Evolutionary conservation across 1,140 invertebrate species (phyloP).

Genomic region (Hycleus cichorii): DNA sequence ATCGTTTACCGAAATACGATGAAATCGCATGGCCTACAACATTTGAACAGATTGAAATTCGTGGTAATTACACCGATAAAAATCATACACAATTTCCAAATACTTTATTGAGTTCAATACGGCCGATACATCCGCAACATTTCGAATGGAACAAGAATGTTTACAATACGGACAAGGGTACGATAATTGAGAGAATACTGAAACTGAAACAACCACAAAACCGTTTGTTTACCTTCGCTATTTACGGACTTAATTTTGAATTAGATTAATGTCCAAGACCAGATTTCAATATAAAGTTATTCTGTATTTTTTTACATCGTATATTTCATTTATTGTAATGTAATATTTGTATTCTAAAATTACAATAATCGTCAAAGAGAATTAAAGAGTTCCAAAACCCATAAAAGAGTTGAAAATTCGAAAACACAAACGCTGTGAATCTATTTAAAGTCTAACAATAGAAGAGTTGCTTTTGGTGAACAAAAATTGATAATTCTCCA

Average conservation of each 20-base stretch:
- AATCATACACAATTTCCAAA: conserved; percentile 23
- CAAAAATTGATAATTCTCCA: too few relatives aligned
- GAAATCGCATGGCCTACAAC: conserved; percentile 24
- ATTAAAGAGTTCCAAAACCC: too few relatives aligned
- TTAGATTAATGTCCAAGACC: conserved; percentile 6
- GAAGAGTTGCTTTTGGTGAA: too few relatives aligned
- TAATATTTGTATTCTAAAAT: too few relatives aligned
- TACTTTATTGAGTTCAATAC: conserved; percentile 23
- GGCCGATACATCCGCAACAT: conserved; percentile 13
- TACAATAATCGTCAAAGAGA: too few relatives aligned
- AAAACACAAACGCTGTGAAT: too few relatives aligned
- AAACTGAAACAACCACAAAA: conserved; percentile 15
- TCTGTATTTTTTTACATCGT: too few relatives aligned
- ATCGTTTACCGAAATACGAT: conserved; percentile 26
- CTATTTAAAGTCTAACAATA: too few relatives aligned
- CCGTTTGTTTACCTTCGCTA: conserved; percentile 25
- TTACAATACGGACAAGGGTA: not conserved
- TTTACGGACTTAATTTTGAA: conserved; percentile 26
- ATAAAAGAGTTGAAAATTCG: too few relatives aligned
- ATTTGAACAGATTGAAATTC: conserved; percentile 18
- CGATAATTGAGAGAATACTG: conserved; percentile 12
- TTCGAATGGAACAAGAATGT: conserved; percentile 15
- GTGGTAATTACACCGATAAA: conserved; percentile 13
- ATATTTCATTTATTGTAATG: too few relatives aligned
- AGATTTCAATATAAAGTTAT: not conserved